Evolutionary conservation across 2,888 invertebrate genomes (phyloP), one percentile per base, ranked within the genome.

Genomic region (Euproctis similis): DNA sequence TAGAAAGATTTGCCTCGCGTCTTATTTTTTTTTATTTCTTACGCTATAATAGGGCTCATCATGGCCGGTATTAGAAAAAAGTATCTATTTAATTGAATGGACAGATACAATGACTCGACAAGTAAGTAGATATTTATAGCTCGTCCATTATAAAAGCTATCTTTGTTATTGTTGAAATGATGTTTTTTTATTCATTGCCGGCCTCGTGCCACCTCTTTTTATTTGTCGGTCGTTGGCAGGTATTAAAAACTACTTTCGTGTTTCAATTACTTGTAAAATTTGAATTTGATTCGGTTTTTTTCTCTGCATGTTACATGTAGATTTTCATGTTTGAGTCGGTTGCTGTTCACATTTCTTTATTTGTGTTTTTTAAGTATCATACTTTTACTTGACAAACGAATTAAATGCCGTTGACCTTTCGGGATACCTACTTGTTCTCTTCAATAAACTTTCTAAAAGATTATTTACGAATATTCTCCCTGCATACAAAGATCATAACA

Each of bases 31-130:
- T n/a, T n/a, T n/a, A n/a, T n/a, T 10, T 25, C n/a, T 16, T 25
- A 24, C 24, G 16, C 24, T n/a, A 36, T 31, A 31, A 36, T 36
- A 33, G 32, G 32, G 29, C 30, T 40, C 31, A 35, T 48, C 39
- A 42, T 21, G 17, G 19, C 12, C 2, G 24, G 18, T 25, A 19
- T 23, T 23, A 52, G 44, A 61, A 62, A 61, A 62, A 63, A 54
- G 36, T 42, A 53, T 48, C 27, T 36, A 22, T 45, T 43, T 50
- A 46, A 57, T 50, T 48, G 56, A 52, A 53, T 53, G 53, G 39
- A 56, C 35, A 50, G 36, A 34, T 36, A 49, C 47, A 53, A 55
- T 53, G 16, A 8, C 14, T 50, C 51, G 50, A 37, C 27, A 12
- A 12, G 31, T n/a, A n/a, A n/a, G n/a, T n/a, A n/a, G 20, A 19